Percentiles rank a stretch among this genome's conserved stretches.
Evolutionary conservation across 2,113 vertebrate species (phyloP).

Genomic region (Dunckerocampus dactyliophorus): DNA sequence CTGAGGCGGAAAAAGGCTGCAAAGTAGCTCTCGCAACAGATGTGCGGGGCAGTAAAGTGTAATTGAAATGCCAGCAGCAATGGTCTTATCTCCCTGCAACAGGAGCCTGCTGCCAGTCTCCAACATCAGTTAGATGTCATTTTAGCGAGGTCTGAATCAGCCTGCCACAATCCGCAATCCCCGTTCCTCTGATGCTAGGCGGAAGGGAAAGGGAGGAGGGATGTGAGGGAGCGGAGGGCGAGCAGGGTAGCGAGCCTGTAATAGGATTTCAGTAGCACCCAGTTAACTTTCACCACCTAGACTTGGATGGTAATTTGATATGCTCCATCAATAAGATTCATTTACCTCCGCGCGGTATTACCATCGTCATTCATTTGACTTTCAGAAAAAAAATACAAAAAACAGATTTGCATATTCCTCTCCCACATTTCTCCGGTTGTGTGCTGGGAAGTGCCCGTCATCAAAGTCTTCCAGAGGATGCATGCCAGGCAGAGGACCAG

Average conservation of each 20-base stretch:
- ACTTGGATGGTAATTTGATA: slow-evolving; percentile 79
- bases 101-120: slow-evolving; percentile 80
- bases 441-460: slow-evolving; percentile 17
- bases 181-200: slow-evolving; percentile 68
- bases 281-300: slow-evolving; percentile 78
- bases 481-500: slow-evolving; percentile 38
- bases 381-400: slow-evolving; percentile 33
- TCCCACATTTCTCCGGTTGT: slow-evolving; percentile 23
- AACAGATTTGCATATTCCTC: slow-evolving; percentile 51
- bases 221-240: slow-evolving; percentile 50
- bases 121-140: slow-evolving; percentile 85
- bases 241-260: slow-evolving; percentile 61
- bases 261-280: slow-evolving; percentile 78
- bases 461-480: slow-evolving; percentile 47
- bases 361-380: slow-evolving; percentile 63
- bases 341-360: slow-evolving; percentile 66
- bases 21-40: slow-evolving; percentile 80
- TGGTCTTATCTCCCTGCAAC: slow-evolving; percentile 80
- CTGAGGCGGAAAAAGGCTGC: slow-evolving; percentile 72
- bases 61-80: slow-evolving; percentile 85
- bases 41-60: slow-evolving; percentile 82
- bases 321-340: slow-evolving; percentile 76
- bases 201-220: slow-evolving; percentile 56
- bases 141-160: slow-evolving; percentile 82
- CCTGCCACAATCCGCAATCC: slow-evolving; percentile 76